Percentiles rank a stretch among this genome's conserved stretches.
Conservation (phyloP, 2,113 vertebrate species). For the Syngnathus typhle region DNA sequence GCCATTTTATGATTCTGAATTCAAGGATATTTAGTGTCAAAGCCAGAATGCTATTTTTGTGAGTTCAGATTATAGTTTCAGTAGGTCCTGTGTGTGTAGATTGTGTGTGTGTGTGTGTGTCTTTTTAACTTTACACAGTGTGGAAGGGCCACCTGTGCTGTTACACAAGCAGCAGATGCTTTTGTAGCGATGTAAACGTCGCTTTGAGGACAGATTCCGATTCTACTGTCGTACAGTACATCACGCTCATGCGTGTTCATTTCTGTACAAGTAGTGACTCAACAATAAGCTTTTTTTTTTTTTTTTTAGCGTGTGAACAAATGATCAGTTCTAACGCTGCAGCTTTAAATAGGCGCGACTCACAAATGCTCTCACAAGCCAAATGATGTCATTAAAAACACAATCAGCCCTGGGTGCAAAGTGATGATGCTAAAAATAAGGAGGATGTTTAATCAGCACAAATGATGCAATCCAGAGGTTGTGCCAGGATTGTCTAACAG, state of each 20-base stretch:
- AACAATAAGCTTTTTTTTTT: slow-evolving; percentile 11
- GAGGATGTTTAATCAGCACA: slow-evolving; percentile 56
- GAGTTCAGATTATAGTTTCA: background rate
- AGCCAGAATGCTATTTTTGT: too few species aligned
- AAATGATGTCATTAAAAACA: slow-evolving; percentile 31
- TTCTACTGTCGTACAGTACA: slow-evolving; percentile 14
- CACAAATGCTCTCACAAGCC: slow-evolving; percentile 14
- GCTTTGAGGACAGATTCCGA: slow-evolving; percentile 36
- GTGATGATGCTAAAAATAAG: slow-evolving; percentile 21
- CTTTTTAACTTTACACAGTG: slow-evolving; percentile 22
- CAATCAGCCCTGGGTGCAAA: slow-evolving; percentile 34
- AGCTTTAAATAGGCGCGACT: slow-evolving; percentile 38
- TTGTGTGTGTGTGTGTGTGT: slow-evolving; percentile 22
- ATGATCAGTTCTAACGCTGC: slow-evolving; percentile 33
- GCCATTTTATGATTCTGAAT: too few species aligned
- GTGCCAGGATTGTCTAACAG: slow-evolving; percentile 51
- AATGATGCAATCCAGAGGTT: slow-evolving; percentile 48
- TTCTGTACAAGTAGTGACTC: slow-evolving; percentile 4
- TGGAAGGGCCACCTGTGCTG: slow-evolving; percentile 55
- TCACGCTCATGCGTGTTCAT: background rate
- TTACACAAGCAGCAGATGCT: slow-evolving; percentile 64
- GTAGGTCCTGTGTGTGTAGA: slow-evolving; percentile 4
- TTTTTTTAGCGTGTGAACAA: slow-evolving; percentile 4
- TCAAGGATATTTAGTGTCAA: too few species aligned
- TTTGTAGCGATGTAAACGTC: slow-evolving; percentile 43